phyloP scores from a whole-genome alignment of 2,888 invertebrate genomes.

The Conops quadrifasciatus region DNA sequence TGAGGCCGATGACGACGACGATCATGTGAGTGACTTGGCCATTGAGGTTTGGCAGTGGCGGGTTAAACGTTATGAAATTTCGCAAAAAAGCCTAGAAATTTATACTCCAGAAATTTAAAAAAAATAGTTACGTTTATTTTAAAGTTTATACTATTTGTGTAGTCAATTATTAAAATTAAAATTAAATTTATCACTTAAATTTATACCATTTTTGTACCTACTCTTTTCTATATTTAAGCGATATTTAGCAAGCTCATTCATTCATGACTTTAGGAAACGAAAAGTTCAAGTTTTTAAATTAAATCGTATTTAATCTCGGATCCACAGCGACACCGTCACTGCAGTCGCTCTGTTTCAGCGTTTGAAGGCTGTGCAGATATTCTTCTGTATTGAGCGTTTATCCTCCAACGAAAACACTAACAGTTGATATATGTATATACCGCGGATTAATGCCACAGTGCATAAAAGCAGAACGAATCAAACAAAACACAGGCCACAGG shows the following conservation, averaged over 20 bases:
- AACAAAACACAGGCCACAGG: constrained; percentile 6
- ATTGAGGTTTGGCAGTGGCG: constrained; percentile 14
- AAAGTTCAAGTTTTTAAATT: too few species aligned
- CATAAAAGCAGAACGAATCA: constrained; percentile 9
- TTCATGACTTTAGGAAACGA: too few species aligned
- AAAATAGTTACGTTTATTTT: too few species aligned
- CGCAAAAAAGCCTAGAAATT: too few species aligned
- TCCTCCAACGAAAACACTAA: constrained; percentile 16
- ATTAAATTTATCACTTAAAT: too few species aligned
- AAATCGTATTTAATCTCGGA: too few species aligned
- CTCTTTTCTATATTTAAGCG: too few species aligned
- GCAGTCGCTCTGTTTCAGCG: background rate
- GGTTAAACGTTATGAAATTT: background rate
- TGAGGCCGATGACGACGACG: constrained; percentile 3
- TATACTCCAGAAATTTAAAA: too few species aligned
- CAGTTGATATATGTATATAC: constrained; percentile 3
- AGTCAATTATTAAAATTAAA: too few species aligned
- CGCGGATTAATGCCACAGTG: constrained; percentile 9
- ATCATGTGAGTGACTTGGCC: constrained; percentile 30
- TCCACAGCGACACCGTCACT: constrained; percentile 12
- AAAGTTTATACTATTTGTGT: too few species aligned
- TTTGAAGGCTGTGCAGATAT: background rate
- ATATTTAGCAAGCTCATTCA: too few species aligned
- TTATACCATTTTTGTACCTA: too few species aligned
- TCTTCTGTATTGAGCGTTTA: background rate